A percentile compares a stretch with the other conserved stretches of the same genome.
Evolutionary conservation across 1,140 invertebrate species (phyloP).

Genomic region (Charaxes varanes): DNA sequence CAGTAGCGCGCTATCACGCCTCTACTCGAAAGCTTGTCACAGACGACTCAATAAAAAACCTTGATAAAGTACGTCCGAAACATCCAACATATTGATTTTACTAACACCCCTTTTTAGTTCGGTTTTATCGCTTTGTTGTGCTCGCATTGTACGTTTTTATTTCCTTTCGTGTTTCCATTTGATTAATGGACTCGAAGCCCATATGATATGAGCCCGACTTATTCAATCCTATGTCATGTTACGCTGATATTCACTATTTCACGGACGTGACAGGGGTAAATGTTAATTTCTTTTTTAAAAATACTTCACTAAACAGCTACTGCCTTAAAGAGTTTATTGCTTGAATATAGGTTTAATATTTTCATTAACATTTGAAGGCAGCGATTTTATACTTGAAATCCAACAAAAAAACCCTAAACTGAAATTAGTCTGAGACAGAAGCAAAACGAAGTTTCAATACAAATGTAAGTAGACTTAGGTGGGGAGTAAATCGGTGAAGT

Average conservation of each 20-base stretch:
- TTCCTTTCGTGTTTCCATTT: conserved; percentile 20
- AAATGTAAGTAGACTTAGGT: conserved; percentile 29
- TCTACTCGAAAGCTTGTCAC: conserved; percentile 40
- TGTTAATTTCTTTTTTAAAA: no score
- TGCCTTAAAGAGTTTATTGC: no score
- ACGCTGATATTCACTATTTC: no score
- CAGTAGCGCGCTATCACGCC: conserved; percentile 54
- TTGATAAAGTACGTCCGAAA: conserved; percentile 53
- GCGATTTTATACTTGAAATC: neutral
- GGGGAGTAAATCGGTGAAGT: conserved; percentile 26
- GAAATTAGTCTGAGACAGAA: neutral
- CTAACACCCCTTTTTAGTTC: conserved; percentile 24
- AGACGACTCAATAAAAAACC: conserved; percentile 51
- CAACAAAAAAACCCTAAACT: conserved; percentile 7
- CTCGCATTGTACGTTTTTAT: conserved; percentile 19
- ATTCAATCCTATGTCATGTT: conserved; percentile 4
- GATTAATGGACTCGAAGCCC: conserved; percentile 14
- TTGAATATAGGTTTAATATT: no score
- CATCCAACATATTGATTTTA: conserved; percentile 62
- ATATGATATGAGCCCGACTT: conserved; percentile 9
- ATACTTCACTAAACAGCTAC: no score
- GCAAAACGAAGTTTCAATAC: conserved; percentile 3
- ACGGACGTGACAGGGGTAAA: no score
- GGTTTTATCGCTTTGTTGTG: conserved; percentile 17
- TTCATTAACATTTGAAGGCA: no score